A percentile compares a stretch with the other conserved stretches of the same genome.
These are phyloP conservation scores for western clawed frog (Xenopus tropicalis) DNA, from an alignment of 2,113 vertebrate genomes.

Conservation along the genomic window UCB_Xtro_10.0 CM004450.2:53498001-53498500, in stretches of 20 bases:
- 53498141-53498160: not conserved
- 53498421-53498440: conserved; percentile 17
- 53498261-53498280: conserved; percentile 40
- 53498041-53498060: no score
- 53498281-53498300: conserved; percentile 16
- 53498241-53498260: conserved; percentile 27
- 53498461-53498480: conserved; percentile 7
- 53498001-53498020: no score
- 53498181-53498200: no score
- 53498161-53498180: conserved; percentile 17
- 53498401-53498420: conserved; percentile 24
- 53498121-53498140: not conserved
- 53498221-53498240: conserved; percentile 2
- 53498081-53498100: no score
- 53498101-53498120: no score
- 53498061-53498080: no score
- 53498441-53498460: conserved; percentile 21
- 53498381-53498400: conserved; percentile 29
- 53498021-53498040: no score
- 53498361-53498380: conserved; percentile 41
- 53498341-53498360: conserved; percentile 41
- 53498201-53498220: conserved; percentile 1
- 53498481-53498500: no score
- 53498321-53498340: conserved; percentile 30
- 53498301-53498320: conserved; percentile 36